These are phyloP conservation scores for Microdon myrmicae DNA, from an alignment of 2,888 invertebrate genomes.

Conservation along the genomic window DNA sequence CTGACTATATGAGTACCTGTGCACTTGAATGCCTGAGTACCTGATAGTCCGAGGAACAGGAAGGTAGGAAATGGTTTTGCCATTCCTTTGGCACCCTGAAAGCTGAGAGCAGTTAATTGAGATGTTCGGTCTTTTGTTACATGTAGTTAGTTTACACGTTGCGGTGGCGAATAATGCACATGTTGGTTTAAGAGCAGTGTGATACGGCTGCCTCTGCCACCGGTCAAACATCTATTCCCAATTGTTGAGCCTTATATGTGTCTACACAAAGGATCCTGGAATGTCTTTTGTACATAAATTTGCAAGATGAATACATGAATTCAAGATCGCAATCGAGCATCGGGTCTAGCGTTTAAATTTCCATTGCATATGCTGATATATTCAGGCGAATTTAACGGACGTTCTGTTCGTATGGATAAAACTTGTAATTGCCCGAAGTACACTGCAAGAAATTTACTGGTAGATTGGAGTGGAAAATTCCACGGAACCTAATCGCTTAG, in stretches of 20 bases:
- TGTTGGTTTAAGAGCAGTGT: slow-evolving; percentile 15
- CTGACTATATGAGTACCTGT: too few species aligned
- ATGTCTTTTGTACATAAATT: slow-evolving; percentile 49
- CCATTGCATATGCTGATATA: slow-evolving; percentile 52
- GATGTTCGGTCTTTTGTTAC: slow-evolving; percentile 53
- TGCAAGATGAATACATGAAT: slow-evolving; percentile 50
- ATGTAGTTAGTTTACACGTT: slow-evolving; percentile 49
- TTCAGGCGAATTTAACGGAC: slow-evolving; percentile 2
- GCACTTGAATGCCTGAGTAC: too few species aligned
- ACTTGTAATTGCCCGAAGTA: too few species aligned
- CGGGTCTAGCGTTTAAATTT: slow-evolving; percentile 23
- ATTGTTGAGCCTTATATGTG: slow-evolving; percentile 24
- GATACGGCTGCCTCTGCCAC: slow-evolving; percentile 7
- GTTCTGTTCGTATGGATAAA: too few species aligned
- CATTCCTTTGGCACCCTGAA: slow-evolving; percentile 18
- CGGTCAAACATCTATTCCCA: slow-evolving; percentile 23
- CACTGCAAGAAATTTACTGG: too few species aligned
- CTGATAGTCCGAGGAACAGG: too few species aligned
- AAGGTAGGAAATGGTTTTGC: slow-evolving; percentile 6
- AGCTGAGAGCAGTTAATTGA: slow-evolving; percentile 52
- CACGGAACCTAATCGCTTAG: too few species aligned
- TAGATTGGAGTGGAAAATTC: too few species aligned
- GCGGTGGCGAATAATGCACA: slow-evolving; percentile 37
- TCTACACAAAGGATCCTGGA: slow-evolving; percentile 27
- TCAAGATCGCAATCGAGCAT: slow-evolving; percentile 40